Evolutionary conservation across 2,797 vertebrate species (phyloP).

Genomic region (Rhinoraja longicauda): DNA sequence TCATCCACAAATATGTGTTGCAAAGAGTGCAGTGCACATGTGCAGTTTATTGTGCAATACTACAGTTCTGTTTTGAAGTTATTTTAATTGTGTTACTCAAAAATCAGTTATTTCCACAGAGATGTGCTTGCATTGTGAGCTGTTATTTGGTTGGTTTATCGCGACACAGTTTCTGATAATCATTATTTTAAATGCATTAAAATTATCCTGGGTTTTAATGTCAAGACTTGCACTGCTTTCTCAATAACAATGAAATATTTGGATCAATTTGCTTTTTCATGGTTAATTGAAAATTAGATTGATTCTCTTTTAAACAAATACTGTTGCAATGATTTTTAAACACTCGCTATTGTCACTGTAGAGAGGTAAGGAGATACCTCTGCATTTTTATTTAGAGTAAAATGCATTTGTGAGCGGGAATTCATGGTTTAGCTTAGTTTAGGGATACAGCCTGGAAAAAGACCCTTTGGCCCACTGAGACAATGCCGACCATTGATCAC

Average conservation of each 20-base stretch:
- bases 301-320: not conserved
- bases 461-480: too few species aligned
- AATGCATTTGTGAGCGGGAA: not conserved
- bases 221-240: not conserved
- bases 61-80: not conserved
- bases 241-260: not conserved
- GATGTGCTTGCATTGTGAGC: not conserved
- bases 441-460: too few species aligned
- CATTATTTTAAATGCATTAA: not conserved
- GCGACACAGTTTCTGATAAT: not conserved
- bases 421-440: not conserved
- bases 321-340: not conserved
- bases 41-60: not conserved
- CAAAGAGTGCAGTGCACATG: not conserved
- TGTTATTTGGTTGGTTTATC: not conserved
- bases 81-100: not conserved
- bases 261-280: not conserved
- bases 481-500: too few species aligned
- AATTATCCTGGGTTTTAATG: not conserved
- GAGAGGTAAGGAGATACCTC: not conserved
- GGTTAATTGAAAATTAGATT: not conserved
- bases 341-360: too few species aligned
- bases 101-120: not conserved
- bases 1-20: not conserved
- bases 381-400: not conserved